Evolutionary conservation across 2,797 vertebrate species (phyloP).

Genomic region (Gobionotothen gibberifrons): DNA sequence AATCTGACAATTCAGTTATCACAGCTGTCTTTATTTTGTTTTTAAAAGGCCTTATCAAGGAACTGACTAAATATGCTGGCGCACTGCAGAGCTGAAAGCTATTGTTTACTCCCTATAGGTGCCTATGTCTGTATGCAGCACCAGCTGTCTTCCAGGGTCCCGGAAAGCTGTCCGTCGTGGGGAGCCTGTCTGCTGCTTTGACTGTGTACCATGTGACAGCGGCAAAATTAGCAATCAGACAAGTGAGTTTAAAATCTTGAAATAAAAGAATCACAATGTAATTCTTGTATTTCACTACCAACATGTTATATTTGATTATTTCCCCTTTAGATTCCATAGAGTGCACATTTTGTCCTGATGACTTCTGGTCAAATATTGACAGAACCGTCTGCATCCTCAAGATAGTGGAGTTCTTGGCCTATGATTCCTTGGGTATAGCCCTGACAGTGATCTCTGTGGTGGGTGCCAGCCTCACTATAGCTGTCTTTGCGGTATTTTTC

Average conservation of each 20-base stretch:
- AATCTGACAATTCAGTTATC: background rate
- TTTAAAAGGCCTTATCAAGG: background rate
- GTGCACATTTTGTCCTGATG: constrained; percentile 76
- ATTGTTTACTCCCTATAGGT: constrained; percentile 60
- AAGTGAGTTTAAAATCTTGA: constrained; percentile 57
- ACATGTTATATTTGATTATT: background rate
- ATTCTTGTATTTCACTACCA: background rate
- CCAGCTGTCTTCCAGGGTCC: constrained; percentile 78
- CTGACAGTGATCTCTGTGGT: constrained; percentile 73
- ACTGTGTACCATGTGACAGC: constrained; percentile 85
- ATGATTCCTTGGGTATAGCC: constrained; percentile 78
- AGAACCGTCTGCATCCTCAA: constrained; percentile 80
- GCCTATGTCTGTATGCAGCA: constrained; percentile 80
- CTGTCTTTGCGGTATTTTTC: constrained; percentile 74
- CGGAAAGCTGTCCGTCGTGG: constrained; percentile 83
- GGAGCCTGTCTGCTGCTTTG: constrained; percentile 86
- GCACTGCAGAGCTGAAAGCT: background rate
- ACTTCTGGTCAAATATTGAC: constrained; percentile 79
- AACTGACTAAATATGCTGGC: background rate
- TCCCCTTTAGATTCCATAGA: constrained; percentile 78
- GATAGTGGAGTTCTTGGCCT: constrained; percentile 77
- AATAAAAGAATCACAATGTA: background rate
- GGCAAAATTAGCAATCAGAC: constrained; percentile 84
- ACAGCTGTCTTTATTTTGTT: background rate
- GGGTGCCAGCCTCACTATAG: constrained; percentile 75